Conservation (phyloP, 2,797 vertebrate genomes). For the Pampus argenteus region DNA sequence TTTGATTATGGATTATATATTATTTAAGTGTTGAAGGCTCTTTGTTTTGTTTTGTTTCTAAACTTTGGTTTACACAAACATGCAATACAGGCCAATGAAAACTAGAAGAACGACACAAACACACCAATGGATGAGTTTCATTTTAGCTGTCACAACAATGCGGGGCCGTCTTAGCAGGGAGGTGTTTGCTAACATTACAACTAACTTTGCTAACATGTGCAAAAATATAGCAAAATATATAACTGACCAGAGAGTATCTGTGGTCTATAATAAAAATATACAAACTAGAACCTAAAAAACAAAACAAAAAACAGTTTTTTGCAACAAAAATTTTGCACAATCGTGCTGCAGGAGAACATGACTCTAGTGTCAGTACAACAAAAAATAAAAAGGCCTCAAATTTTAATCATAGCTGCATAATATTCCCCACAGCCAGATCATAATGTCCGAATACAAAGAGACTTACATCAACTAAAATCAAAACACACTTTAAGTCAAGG, state of each 20-base stretch:
- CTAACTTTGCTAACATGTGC: background rate
- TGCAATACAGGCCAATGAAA: background rate
- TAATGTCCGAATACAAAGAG: background rate
- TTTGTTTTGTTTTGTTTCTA: too few species aligned
- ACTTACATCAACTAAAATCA: background rate
- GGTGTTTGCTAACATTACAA: background rate
- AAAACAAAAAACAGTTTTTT: background rate
- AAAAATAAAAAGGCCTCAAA: background rate
- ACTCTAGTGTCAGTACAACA: background rate
- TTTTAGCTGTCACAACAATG: conserved; percentile 5
- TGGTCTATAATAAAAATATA: background rate
- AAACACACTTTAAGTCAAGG: background rate
- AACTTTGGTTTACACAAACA: background rate
- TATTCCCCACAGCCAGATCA: background rate
- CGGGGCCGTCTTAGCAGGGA: background rate
- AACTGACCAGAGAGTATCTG: background rate
- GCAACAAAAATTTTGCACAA: too few species aligned
- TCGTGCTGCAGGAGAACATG: background rate
- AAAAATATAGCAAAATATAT: background rate
- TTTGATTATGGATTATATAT: too few species aligned
- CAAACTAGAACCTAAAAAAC: background rate
- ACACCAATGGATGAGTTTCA: background rate
- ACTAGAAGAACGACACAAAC: background rate
- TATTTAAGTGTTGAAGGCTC: too few species aligned
- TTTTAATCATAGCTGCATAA: background rate